These are phyloP conservation scores for Tachycineta bicolor DNA, from an alignment of 2,113 vertebrate genomes.

Conservation along the genomic window DNA sequence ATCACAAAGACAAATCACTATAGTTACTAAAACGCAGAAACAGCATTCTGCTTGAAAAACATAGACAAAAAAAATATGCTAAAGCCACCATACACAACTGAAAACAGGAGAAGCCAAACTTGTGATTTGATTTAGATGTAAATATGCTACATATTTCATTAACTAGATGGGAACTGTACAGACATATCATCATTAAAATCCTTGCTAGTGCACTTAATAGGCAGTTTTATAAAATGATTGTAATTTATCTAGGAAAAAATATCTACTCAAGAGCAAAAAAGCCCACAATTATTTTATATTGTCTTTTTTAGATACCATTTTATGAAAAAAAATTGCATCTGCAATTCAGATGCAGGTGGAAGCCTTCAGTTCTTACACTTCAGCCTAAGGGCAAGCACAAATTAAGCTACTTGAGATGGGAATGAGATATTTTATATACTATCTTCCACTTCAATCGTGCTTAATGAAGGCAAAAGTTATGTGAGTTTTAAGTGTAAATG, in stretches of 20 bases:
- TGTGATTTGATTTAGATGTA: constrained; percentile 3
- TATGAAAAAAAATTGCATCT: background rate
- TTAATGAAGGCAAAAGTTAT: background rate
- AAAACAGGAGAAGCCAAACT: background rate
- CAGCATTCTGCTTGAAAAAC: background rate
- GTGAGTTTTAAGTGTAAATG: background rate
- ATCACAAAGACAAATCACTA: background rate
- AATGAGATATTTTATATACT: background rate
- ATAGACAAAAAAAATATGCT: background rate
- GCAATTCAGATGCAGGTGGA: background rate
- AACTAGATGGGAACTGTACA: background rate
- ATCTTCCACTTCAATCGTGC: background rate
- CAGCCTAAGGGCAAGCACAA: background rate
- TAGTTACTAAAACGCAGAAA: background rate
- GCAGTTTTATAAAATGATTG: background rate
- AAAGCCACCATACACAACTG: background rate
- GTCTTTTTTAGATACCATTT: background rate
- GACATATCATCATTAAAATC: constrained; percentile 5
- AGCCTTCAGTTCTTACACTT: background rate
- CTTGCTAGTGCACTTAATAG: background rate
- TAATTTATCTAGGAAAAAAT: background rate
- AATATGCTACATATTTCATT: background rate
- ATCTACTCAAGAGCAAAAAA: background rate
- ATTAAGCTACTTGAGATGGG: background rate
- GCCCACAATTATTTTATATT: background rate